Evolutionary conservation across 23 tunicate species (phyloP).

Genomic region (Botrylloides violaceus): DNA sequence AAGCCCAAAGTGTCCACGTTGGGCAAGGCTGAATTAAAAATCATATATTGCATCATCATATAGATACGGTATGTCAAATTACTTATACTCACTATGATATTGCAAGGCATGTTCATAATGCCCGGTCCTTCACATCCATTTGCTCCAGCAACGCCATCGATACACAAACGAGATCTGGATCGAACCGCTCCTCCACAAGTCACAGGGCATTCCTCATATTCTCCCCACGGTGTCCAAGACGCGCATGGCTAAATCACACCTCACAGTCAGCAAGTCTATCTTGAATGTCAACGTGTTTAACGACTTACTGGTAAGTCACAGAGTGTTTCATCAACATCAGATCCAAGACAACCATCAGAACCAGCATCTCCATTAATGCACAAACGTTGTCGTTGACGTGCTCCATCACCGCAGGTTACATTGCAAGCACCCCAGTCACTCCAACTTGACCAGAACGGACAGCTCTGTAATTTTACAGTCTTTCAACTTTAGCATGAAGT

Average conservation of each 20-base stretch:
- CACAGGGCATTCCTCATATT: conserved; percentile 41
- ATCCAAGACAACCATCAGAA: conserved; percentile 22
- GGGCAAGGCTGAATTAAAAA: conserved; percentile 70
- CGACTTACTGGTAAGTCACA: conserved; percentile 8
- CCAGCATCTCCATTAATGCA: conserved; percentile 41
- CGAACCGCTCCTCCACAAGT: conserved; percentile 38
- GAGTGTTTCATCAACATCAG: neutral
- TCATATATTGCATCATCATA: too few relatives aligned
- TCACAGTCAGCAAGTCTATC: neutral
- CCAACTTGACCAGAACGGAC: conserved; percentile 67
- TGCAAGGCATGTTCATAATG: neutral
- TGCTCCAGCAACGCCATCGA: conserved; percentile 30
- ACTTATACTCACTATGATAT: conserved; percentile 2
- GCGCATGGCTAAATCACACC: conserved; percentile 12
- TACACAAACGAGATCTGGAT: conserved; percentile 32
- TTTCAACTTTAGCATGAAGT: too few relatives aligned
- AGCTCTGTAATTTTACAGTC: conserved; percentile 59
- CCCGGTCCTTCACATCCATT: conserved; percentile 41
- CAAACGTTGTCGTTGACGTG: conserved; percentile 5
- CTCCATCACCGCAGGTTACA: conserved; percentile 68
- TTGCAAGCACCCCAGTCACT: conserved; percentile 57
- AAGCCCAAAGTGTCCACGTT: conserved; percentile 56
- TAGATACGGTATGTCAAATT: too few relatives aligned
- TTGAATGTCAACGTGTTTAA: neutral
- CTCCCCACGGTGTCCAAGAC: conserved; percentile 49